Evolutionary conservation across 2,113 vertebrate genomes (phyloP).

Genomic region (Daboia siamensis): DNA sequence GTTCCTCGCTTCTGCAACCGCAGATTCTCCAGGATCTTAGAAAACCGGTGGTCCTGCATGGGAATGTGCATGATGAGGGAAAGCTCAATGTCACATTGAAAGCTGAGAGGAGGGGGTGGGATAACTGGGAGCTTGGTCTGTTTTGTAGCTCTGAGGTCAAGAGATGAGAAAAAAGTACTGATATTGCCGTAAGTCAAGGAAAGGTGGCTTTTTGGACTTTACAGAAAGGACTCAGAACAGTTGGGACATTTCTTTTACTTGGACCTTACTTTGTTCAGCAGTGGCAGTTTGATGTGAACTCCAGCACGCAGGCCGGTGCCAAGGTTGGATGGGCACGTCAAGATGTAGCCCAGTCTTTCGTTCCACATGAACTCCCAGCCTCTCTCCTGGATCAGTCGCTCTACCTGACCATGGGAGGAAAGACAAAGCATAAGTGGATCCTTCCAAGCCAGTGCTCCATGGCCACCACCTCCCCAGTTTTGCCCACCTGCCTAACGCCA

Average conservation of each 20-base stretch:
- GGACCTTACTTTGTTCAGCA: slow-evolving; percentile 77
- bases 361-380: slow-evolving; percentile 91
- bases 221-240: neutral
- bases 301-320: slow-evolving; percentile 81
- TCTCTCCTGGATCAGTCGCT: slow-evolving; percentile 77
- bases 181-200: neutral
- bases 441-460: neutral
- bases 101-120: neutral
- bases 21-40: slow-evolving; percentile 90
- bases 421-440: neutral
- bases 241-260: neutral
- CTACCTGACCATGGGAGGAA: slow-evolving; percentile 65
- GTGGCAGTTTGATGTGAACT: slow-evolving; percentile 80
- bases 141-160: neutral
- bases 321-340: slow-evolving; percentile 83
- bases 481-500: neutral
- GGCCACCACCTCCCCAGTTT: neutral
- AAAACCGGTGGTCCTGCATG: slow-evolving; percentile 83
- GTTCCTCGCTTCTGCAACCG: slow-evolving; percentile 94
- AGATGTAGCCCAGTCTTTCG: slow-evolving; percentile 78
- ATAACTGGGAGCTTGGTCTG: neutral
- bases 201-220: neutral
- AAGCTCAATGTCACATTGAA: neutral
- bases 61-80: neutral
- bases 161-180: neutral